These are phyloP conservation scores for Halocynthia aurantium DNA, from an alignment of 23 tunicate species.

Conservation along the genomic window DNA sequence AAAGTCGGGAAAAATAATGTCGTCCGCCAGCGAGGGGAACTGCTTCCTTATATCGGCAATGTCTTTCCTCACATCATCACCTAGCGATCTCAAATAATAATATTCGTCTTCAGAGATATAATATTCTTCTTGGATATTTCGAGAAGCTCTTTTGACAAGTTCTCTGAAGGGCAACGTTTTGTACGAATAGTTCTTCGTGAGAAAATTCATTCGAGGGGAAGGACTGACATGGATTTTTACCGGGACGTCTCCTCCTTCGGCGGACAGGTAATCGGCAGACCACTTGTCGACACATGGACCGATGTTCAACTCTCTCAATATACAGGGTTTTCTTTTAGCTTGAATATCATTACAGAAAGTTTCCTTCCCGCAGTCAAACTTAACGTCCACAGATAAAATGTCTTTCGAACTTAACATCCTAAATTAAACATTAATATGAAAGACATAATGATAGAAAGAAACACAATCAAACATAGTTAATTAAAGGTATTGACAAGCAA, in stretches of 20 bases:
- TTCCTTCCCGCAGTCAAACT: background rate
- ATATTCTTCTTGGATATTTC: conserved; percentile 26
- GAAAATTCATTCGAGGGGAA: conserved; percentile 75
- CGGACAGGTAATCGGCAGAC: conserved; percentile 53
- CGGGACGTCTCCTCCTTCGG: conserved; percentile 16
- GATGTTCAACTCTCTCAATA: conserved; percentile 63
- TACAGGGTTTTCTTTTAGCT: conserved; percentile 43
- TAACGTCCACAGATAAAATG: background rate
- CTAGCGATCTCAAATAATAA: conserved; percentile 86
- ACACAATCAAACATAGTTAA: no score
- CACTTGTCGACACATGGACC: conserved; percentile 67
- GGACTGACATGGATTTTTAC: conserved; percentile 64
- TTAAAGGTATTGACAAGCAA: no score
- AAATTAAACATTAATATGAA: no score
- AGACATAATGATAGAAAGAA: no score
- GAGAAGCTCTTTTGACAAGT: conserved; percentile 59
- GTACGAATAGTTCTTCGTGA: conserved; percentile 60
- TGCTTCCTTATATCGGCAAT: conserved; percentile 58
- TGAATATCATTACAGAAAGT: background rate
- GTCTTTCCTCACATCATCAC: conserved; percentile 68
- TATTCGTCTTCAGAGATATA: conserved; percentile 53
- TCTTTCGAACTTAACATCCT: no score
- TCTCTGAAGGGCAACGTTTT: conserved; percentile 54
- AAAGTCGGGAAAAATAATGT: conserved; percentile 54
- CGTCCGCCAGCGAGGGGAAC: conserved; percentile 65